These are phyloP conservation scores for Drosophila niveifrons DNA, from an alignment of 2,888 invertebrate genomes.

Conservation along the genomic window DNA sequence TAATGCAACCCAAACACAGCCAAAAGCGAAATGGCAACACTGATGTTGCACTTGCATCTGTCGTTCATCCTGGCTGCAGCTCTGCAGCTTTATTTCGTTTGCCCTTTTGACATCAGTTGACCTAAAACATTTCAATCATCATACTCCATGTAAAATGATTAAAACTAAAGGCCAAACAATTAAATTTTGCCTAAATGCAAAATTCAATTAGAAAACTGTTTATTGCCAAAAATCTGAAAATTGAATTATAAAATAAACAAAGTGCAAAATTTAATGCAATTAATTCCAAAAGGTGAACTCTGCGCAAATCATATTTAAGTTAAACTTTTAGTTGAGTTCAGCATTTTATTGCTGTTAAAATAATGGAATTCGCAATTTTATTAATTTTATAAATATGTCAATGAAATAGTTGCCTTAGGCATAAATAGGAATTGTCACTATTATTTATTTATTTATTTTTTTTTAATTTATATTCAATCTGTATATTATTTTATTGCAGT, in stretches of 20 bases:
- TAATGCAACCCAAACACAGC: slow-evolving; percentile 43
- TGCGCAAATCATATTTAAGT: not conserved
- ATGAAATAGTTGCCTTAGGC: too few relatives aligned
- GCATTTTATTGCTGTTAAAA: not conserved
- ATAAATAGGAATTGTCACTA: too few relatives aligned
- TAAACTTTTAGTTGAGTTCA: not conserved
- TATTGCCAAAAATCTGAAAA: not conserved
- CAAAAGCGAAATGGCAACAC: slow-evolving; percentile 42
- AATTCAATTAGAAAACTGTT: slow-evolving; percentile 2
- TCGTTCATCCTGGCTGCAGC: slow-evolving; percentile 12
- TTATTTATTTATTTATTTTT: too few relatives aligned
- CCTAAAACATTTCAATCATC: slow-evolving; percentile 11
- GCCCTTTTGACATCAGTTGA: slow-evolving; percentile 20
- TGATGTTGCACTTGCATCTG: slow-evolving; percentile 31
- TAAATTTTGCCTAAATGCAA: not conserved
- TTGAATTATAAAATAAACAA: slow-evolving; percentile 8
- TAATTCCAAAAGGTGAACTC: not conserved
- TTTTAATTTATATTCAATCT: too few relatives aligned
- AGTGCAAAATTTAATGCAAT: not conserved
- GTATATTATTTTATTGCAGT: too few relatives aligned
- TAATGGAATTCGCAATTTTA: not conserved
- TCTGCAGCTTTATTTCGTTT: not conserved
- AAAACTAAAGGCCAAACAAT: slow-evolving; percentile 2
- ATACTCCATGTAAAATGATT: slow-evolving; percentile 1
- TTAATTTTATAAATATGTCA: too few relatives aligned